Evolutionary conservation across 64 coral and sea anemone species (phyloP).

Genomic region (Montipora capricornis): DNA sequence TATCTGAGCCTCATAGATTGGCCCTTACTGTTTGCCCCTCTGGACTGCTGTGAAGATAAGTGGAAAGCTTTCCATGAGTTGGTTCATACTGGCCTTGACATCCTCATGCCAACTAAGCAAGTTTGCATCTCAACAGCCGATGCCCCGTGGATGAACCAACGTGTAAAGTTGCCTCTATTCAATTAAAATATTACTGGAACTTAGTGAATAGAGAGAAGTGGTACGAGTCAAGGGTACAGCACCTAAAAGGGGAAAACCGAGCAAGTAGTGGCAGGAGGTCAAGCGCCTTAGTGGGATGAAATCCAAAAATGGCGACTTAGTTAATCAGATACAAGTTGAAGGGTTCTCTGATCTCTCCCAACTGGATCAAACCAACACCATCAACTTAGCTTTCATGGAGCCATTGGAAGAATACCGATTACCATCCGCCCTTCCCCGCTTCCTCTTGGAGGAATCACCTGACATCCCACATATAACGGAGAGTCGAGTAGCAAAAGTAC

Average conservation of each 20-base stretch:
- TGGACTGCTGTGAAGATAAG: too few relatives aligned
- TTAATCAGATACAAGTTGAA: constrained; percentile 48
- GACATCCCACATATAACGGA: constrained; percentile 28
- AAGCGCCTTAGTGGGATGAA: constrained; percentile 53
- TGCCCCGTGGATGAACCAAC: too few relatives aligned
- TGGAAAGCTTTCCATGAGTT: too few relatives aligned
- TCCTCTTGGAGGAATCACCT: constrained; percentile 56
- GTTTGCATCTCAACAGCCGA: too few relatives aligned
- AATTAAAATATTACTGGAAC: background rate
- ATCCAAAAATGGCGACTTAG: constrained; percentile 20
- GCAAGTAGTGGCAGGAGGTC: constrained; percentile 10
- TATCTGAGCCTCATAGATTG: too few relatives aligned
- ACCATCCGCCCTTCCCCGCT: background rate
- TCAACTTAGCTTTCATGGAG: constrained; percentile 47
- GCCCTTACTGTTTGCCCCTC: too few relatives aligned
- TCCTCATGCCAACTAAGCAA: too few relatives aligned
- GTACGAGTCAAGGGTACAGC: constrained; percentile 21
- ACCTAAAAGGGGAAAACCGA: constrained; percentile 1
- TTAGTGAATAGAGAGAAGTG: background rate
- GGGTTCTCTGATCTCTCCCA: constrained; percentile 24
- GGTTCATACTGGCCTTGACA: too few relatives aligned
- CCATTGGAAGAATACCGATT: constrained; percentile 41
- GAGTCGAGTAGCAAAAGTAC: constrained; percentile 28
- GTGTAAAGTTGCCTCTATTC: too few relatives aligned
- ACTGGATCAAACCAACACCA: constrained; percentile 57